Evolutionary conservation across 2,797 vertebrate genomes (phyloP).

Genomic region (Notamacropus eugenii): DNA sequence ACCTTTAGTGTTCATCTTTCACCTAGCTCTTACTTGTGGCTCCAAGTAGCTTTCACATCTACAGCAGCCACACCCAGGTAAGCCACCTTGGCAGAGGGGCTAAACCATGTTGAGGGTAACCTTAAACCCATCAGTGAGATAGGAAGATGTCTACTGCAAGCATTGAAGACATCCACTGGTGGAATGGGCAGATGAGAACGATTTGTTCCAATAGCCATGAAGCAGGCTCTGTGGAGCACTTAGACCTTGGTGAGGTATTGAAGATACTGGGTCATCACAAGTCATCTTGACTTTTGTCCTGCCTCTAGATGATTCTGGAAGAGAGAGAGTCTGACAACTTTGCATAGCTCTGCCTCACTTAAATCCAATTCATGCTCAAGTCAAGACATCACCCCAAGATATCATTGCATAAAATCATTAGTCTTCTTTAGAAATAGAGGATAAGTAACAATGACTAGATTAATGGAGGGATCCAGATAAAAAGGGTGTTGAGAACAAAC

Average conservation of each 20-base stretch:
- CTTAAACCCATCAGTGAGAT: background rate
- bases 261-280: background rate
- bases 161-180: background rate
- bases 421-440: background rate
- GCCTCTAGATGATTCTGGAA: background rate
- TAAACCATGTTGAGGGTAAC: background rate
- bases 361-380: background rate
- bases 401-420: background rate
- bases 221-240: background rate
- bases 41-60: background rate
- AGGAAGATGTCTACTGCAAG: background rate
- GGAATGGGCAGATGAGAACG: background rate
- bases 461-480: background rate
- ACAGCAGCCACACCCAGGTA: background rate
- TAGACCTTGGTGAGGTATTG: background rate
- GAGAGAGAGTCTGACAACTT: background rate
- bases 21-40: background rate
- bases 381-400: background rate
- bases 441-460: background rate
- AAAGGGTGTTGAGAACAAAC: background rate
- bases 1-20: background rate
- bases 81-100: background rate
- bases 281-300: background rate
- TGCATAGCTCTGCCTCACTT: background rate
- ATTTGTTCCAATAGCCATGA: background rate